Evolutionary conservation across 2,113 vertebrate species (phyloP), one percentile per base, ranked within the genome.

Genomic region (Bos indicus): DNA sequence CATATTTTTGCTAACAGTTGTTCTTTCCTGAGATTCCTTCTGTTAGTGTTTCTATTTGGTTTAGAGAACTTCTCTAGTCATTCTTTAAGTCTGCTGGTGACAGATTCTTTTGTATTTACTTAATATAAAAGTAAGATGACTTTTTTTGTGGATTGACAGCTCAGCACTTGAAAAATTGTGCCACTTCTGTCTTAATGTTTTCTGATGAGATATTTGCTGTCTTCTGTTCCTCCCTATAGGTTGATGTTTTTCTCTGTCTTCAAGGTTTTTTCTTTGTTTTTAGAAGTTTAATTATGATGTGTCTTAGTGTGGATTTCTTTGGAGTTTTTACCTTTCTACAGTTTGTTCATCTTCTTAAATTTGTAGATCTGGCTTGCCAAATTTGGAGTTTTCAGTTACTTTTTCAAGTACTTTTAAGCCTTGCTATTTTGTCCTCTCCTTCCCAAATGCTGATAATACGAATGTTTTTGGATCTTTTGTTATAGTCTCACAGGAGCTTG

Each of bases 321-420:
- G 46, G 7, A 2, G 51, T 85, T 96, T 95, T 57, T 26, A 83
- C 81, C 26, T 60, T 82, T 91, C 93, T n/a, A 52, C 83, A 26
- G 19, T 97, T 94, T 96, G 33, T 28, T 88, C 51, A 88, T 54
- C 60, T 92, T 82, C 46, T 87, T 96, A 40, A 92, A 26, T 87
- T 25, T 92, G 25, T 78, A 59, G 48, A 46, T 92, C 84, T 94
- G 62, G 89, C 25, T 91, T 77, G 40, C 40, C 40, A 91, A 46
- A 36, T 81, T 71, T 48, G 40, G 56, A 78, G 14, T 81, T 94
- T 86, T 90, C 48, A 57, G 54, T 64, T 60, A 48, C 56, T 91
- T 77, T 62, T 91, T 91, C 56, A 62, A 59, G 71, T 52, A 62
- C 54, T 93, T 83, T 87, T 71, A 43, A 95, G 46, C 7, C 9